Base-by-base conservation (phyloP, 2,113 vertebrate species). In the Cyphomyrus discorhynchus region DNA sequence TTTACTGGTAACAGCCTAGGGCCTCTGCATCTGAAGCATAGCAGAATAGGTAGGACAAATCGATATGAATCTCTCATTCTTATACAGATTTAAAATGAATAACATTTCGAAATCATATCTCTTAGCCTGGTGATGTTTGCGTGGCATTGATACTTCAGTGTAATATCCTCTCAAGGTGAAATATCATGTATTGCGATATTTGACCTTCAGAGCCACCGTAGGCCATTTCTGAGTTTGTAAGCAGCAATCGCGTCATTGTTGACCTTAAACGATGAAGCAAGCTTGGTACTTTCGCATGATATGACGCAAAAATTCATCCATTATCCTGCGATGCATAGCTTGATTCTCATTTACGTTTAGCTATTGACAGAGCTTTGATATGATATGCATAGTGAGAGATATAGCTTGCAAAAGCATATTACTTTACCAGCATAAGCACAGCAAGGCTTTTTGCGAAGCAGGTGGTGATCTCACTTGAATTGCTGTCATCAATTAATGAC, bases 251-350 rank as follows among this genome's bases (percentile, higher is more conserved):
- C 77, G 52, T 45, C 27, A 88, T 74, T 90, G 90, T 89, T 90
- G 88, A 92, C 93, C 90, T 92, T 90, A 88, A 83, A 86, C 66
- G 58, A 90, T 92, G 87, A 80, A 91, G 91, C 88, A 80, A 90
- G 90, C 80, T 89, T 83, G 89, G 92, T 80, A 90, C 90, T 92
- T 24, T 49, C 91, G 39, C 88, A 62, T 88, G 49, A 77, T 91
- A 80, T 74, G 90, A 89, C 77, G 82, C 88, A 77, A 35, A 66
- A 9, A 90, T 82, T 46, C 46, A 77, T 89, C 90, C 91, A 85
- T 88, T 74, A 85, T 90, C n/a, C 24, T 84, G 27, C 8, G 19
- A 58, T 49, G 58, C 45, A 24, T 53, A 52, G 58, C 82, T 17
- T 45, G 90, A 88, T 88, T 87, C 39, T 87, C 52, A 49, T 8